Percentiles rank a stretch among this genome's conserved stretches.
Conservation (phyloP, 1,140 invertebrate species). For the Cyclargus thomasi region DNA sequence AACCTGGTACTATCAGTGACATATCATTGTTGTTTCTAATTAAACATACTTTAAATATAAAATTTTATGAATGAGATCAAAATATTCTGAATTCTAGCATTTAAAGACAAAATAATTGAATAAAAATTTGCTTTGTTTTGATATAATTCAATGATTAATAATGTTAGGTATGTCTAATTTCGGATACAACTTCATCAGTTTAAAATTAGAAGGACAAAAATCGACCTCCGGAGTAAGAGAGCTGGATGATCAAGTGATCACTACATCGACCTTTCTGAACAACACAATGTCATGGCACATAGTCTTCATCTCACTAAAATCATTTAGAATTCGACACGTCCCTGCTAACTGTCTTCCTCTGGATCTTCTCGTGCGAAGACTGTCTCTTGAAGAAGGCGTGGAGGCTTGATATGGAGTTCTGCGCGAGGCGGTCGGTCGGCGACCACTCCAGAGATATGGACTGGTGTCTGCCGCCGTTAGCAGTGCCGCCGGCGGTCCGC, state of each 20-base stretch:
- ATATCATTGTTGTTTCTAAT: neutral
- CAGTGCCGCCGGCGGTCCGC: constrained; percentile 60
- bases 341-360: constrained; percentile 59
- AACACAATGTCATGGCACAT: constrained; percentile 62
- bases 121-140: too few relatives aligned
- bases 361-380: constrained; percentile 75
- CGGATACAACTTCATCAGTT: too few relatives aligned
- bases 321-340: constrained; percentile 47
- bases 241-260: neutral
- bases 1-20: neutral
- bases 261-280: constrained; percentile 43
- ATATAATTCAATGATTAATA: too few relatives aligned
- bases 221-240: neutral
- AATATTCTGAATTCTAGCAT: constrained; percentile 7
- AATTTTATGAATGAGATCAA: constrained; percentile 13
- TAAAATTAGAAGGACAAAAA: neutral
- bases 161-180: too few relatives aligned
- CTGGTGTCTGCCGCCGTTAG: constrained; percentile 70
- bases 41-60: neutral
- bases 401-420: constrained; percentile 80
- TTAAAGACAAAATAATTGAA: neutral
- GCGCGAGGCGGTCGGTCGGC: constrained; percentile 71
- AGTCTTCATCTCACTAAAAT: constrained; percentile 41
- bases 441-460: constrained; percentile 77
- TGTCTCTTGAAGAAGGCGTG: constrained; percentile 81